Percentiles rank a stretch among this genome's conserved stretches.
Conservation (phyloP, 2,113 vertebrate genomes). For the Larimichthys polyactis region DNA sequence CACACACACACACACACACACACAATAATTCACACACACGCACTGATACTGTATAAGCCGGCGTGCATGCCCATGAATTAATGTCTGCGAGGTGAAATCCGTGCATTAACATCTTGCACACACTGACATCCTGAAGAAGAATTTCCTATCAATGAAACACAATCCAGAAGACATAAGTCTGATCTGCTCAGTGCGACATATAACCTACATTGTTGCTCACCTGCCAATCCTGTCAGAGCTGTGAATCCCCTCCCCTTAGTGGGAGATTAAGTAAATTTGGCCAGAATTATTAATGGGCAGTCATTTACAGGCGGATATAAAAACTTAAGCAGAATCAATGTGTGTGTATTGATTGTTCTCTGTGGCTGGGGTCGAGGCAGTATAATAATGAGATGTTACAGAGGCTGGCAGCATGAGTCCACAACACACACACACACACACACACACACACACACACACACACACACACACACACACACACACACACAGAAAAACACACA, state of each 20-base stretch:
- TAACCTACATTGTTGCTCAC: slow-evolving; percentile 61
- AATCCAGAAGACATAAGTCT: slow-evolving; percentile 45
- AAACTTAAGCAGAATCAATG: slow-evolving; percentile 86
- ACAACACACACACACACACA: slow-evolving; percentile 46
- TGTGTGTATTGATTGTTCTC: slow-evolving; percentile 84
- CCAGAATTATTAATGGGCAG: slow-evolving; percentile 85
- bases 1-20: slow-evolving; percentile 42
- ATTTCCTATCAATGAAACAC: slow-evolving; percentile 58
- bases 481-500: slow-evolving; percentile 32
- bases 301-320: slow-evolving; percentile 85
- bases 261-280: slow-evolving; percentile 85
- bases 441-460: slow-evolving; percentile 26
- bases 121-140: slow-evolving; percentile 58
- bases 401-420: slow-evolving; percentile 66
- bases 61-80: slow-evolving; percentile 75
- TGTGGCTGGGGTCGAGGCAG: slow-evolving; percentile 82
- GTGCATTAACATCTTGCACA: slow-evolving; percentile 58
- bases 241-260: slow-evolving; percentile 71
- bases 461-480: slow-evolving; percentile 46
- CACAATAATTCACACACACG: slow-evolving; percentile 17
- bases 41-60: slow-evolving; percentile 69
- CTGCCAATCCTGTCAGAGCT: slow-evolving; percentile 71
- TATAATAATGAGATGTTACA: slow-evolving; percentile 86
- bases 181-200: slow-evolving; percentile 46
- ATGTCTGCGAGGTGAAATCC: slow-evolving; percentile 75